A percentile compares a stretch with the other conserved stretches of the same genome.
These are phyloP conservation scores for Zaprionus ghesquierei DNA, from an alignment of 1,140 invertebrate species.

Conservation along the genomic window DNA sequence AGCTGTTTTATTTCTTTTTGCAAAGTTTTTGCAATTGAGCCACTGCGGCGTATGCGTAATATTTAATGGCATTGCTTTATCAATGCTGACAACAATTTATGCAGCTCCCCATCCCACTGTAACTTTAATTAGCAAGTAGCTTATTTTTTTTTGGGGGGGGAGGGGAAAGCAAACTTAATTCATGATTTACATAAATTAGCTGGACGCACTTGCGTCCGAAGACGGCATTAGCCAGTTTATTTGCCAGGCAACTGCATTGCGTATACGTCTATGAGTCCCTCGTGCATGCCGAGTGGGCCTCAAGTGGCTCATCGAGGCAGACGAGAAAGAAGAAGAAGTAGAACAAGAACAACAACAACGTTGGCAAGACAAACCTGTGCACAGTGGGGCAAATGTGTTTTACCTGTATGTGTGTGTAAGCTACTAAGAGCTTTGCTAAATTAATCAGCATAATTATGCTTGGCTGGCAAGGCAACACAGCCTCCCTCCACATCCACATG, in stretches of 20 bases:
- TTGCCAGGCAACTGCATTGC: constrained; percentile 7
- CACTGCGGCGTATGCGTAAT: constrained; percentile 53
- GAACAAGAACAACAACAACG: neutral
- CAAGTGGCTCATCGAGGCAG: constrained; percentile 17
- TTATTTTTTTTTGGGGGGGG: neutral
- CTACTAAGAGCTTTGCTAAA: constrained; percentile 48
- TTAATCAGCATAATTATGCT: constrained; percentile 74
- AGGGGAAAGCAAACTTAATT: neutral
- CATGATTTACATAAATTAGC: neutral
- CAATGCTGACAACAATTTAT: constrained; percentile 58
- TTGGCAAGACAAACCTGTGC: constrained; percentile 30
- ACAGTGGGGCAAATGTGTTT: constrained; percentile 24
- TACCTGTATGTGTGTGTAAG: constrained; percentile 10
- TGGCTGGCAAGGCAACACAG: constrained; percentile 49
- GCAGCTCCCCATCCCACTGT: constrained; percentile 7
- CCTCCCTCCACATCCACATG: no score
- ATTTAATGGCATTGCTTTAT: constrained; percentile 75
- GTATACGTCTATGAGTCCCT: neutral
- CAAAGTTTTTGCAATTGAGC: constrained; percentile 74
- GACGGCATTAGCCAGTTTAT: neutral
- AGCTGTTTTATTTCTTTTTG: constrained; percentile 42
- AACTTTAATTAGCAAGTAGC: constrained; percentile 44
- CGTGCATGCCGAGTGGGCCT: constrained; percentile 7
- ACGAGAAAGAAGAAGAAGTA: no score
- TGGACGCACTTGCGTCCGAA: neutral